Base-by-base conservation (phyloP, 2,797 vertebrate species). In the Malacoctenus gilli region DNA sequence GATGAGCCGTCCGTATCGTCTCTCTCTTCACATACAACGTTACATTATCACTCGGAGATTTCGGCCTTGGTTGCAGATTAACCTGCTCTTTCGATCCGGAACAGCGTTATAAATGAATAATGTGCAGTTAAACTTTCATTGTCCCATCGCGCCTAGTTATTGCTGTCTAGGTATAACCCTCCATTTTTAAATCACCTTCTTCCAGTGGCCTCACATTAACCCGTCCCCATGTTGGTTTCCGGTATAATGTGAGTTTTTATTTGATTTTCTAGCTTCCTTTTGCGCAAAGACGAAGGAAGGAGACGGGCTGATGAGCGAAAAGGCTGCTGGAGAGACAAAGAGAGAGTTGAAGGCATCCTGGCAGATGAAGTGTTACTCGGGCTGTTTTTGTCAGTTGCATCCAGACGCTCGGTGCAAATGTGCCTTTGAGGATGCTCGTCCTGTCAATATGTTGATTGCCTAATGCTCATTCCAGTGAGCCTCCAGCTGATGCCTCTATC, bases 61-160 rank as follows among this genome's bases (percentile, higher is more conserved):
- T 60, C 40, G 11, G 15, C 50, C 37, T 25, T n/a, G 1, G 34
- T 22, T 30, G 31, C 46, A 59, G 50, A 66, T 68, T 72, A 80
- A 74, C 47, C 64, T 51, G 49, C 15, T 19, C 47, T 38, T 67
- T 70, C 3, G 2, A 22, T 53, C 41, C n/a, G 36, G 46, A 20
- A 55, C 39, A 10, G 28, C 36, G 55, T 30, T 34, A 52, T 83
- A 74, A 78, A 81, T 69, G 9, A 64, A 47, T 80, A 64, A 77
- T 55, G 55, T 22, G 49, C 43, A 21, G 39, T 81, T 73, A 78
- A 71, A 72, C 3, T 79, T 70, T 71, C n/a, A 76, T 69, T 22
- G 15, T 57, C 62, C 59, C 66, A 2, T 1, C 40, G 40, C 44
- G 61, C 41, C 30, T 46, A 18, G 28, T 67, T 82, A 79, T 56